A percentile compares a stretch with the other conserved stretches of the same genome.
Conservation (phyloP, 2,888 invertebrate genomes). For the Elegia similella region DNA sequence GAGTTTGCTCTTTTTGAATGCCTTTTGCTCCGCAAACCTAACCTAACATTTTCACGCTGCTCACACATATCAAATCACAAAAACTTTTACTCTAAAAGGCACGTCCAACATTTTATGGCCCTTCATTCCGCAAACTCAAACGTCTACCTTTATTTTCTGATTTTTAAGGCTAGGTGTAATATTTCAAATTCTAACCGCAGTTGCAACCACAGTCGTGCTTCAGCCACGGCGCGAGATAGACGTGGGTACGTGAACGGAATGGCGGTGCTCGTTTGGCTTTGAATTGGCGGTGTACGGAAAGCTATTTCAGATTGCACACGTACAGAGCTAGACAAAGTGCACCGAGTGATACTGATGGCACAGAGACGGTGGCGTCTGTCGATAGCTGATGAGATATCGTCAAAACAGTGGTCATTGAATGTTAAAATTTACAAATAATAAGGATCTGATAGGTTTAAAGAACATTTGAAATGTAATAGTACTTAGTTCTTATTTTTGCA, state of each 20-base stretch:
- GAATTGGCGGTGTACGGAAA: constrained; percentile 34
- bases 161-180: constrained; percentile 18
- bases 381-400: constrained; percentile 15
- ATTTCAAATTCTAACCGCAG: constrained; percentile 18
- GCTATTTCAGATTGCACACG: constrained; percentile 58
- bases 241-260: constrained; percentile 16
- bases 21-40: too few relatives aligned
- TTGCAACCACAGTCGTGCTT: constrained; percentile 14
- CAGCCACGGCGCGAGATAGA: constrained; percentile 14
- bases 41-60: too few relatives aligned
- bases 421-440: too few relatives aligned
- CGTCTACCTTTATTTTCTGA: constrained; percentile 12
- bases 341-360: constrained; percentile 47
- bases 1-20: too few relatives aligned
- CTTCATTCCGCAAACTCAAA: constrained; percentile 7
- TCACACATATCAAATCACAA: background rate
- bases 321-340: constrained; percentile 51
- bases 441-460: too few relatives aligned
- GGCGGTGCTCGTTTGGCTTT: constrained; percentile 11
- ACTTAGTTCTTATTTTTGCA: too few relatives aligned
- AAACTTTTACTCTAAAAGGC: background rate
- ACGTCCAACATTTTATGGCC: background rate
- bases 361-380: constrained; percentile 45
- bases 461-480: too few relatives aligned
- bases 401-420: too few relatives aligned